phyloP scores from a whole-genome alignment of 35 echinoderm and acorn worm species.

The Lytechinus pictus region DNA sequence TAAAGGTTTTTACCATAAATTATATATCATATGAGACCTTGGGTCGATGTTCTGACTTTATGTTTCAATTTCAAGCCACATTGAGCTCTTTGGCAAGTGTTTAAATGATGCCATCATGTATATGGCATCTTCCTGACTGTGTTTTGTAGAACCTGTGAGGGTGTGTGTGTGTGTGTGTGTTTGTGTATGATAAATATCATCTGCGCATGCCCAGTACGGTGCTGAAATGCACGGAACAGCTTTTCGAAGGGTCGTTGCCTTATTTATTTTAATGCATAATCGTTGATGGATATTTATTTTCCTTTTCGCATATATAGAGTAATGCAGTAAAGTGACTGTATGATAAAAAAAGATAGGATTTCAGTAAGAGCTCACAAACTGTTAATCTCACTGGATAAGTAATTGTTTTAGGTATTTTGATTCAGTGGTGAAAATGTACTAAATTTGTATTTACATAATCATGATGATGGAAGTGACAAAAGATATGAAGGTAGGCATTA shows the following conservation, averaged over 20 bases:
- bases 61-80: background rate
- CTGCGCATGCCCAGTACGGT: background rate
- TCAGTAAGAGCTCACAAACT: background rate
- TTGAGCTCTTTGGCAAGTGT: background rate
- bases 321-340: background rate
- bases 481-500: too few species aligned
- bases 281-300: background rate
- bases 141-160: background rate
- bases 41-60: background rate
- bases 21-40: background rate
- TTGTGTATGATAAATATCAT: background rate
- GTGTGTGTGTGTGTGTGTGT: background rate
- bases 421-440: background rate
- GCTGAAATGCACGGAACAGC: background rate
- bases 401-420: background rate
- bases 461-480: too few species aligned
- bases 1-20: background rate
- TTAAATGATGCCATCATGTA: background rate
- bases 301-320: background rate
- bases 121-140: background rate
- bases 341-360: background rate
- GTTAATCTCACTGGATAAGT: background rate
- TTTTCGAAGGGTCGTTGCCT: background rate
- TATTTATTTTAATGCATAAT: background rate
- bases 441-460: too few species aligned